Percentiles rank a stretch among this genome's conserved stretches.
Conservation (phyloP, 2,797 vertebrate species). For the Masticophis lateralis region DNA sequence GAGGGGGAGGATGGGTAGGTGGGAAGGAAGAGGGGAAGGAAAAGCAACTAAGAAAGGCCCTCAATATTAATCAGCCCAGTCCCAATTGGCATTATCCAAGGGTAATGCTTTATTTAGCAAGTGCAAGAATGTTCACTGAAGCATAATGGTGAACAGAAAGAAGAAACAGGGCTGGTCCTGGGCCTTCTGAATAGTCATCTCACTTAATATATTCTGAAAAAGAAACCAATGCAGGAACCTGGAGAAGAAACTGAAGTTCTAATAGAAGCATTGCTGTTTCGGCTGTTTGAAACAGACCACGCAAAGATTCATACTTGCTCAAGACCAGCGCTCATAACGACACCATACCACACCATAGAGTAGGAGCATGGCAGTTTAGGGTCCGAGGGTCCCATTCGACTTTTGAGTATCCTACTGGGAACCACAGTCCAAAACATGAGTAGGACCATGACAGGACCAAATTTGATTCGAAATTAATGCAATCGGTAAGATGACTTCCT, state of each 20-base stretch:
- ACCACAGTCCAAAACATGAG: background rate
- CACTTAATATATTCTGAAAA: background rate
- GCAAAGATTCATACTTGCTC: background rate
- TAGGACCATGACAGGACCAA: background rate
- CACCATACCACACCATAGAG: background rate
- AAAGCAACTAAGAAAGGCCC: slow-evolving; percentile 9
- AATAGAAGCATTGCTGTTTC: background rate
- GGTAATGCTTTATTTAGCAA: background rate
- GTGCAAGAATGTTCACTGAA: fast-evolving
- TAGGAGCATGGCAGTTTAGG: background rate
- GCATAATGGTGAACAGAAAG: background rate
- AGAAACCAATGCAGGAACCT: background rate
- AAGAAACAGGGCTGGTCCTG: background rate
- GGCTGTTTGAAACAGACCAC: background rate
- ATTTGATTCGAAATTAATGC: background rate
- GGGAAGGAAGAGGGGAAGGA: background rate
- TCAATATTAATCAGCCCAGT: slow-evolving; percentile 20
- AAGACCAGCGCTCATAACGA: background rate
- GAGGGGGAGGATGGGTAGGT: background rate
- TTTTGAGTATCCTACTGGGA: background rate
- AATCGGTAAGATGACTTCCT: background rate
- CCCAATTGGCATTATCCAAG: slow-evolving; percentile 13
- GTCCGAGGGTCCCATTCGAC: background rate
- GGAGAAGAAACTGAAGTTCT: background rate
- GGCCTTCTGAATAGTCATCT: background rate